Evolutionary conservation across 92 coral and sea anemone species (phyloP), one percentile per base, ranked within the genome.

Genomic region (Porites divaricata): DNA sequence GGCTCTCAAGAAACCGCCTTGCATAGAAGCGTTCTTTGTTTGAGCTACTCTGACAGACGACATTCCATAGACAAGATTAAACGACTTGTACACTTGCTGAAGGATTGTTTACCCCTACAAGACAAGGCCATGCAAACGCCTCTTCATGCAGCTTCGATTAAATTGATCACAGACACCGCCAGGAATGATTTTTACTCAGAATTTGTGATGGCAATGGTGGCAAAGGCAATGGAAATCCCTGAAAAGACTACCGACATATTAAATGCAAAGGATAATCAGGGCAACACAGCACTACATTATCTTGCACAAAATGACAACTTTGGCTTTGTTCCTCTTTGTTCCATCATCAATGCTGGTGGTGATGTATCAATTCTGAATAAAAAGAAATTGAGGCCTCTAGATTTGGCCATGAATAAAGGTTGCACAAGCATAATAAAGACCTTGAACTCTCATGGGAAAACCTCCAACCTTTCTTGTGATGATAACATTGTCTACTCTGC

Each of bases 101-200:
- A 89, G 56, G 90, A 88, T 45, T 95, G 98, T 41, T 85, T 95
- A 26, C 26, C 70, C 6, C 70, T 95, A 7, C 88, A 88, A n/a
- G 93, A 95, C 69, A 70, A 84, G 7, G 88, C 87, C 24, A 77
- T 80, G 63, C 91, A 95, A 75, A 95, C 95, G 0, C 97, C 97
- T 1, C 93, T 95, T 23, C 97, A 90, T 67, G 81, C 90, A 26
- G 96, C 95, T 22, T 95, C 98, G 1, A 81, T 79, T 22, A 86
- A 76, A 52, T 88, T 95, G 51, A 22, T 91, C 20, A 81, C 81
- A 13, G 92, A 90, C 62, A 79, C 67, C 45, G 45, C 45, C 62
- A 86, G 77, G 61, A 70, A 74, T 3, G 81, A 82, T 35, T 85
- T 72, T 51, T 93, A 70, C 70, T 90, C 83, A 51, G 88, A 89